Conservation (phyloP, 2,888 invertebrate genomes). For the Xanthia togata region DNA sequence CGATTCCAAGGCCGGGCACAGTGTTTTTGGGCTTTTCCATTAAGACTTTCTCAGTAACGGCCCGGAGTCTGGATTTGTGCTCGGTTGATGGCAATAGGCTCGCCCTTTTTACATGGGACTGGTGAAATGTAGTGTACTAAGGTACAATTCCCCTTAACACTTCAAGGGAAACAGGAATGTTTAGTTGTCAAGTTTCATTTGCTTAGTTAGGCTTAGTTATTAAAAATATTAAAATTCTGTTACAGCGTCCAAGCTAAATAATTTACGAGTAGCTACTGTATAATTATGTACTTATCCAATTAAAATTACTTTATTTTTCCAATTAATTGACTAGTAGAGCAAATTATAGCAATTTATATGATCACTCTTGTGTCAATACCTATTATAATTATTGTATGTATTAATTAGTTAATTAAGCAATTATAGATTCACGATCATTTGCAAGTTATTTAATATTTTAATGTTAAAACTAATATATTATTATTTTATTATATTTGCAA, state of each 20-base stretch:
- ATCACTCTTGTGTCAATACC: slow-evolving; percentile 26
- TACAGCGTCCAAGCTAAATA: not conserved
- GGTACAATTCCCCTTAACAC: not conserved
- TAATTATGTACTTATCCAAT: slow-evolving; percentile 11
- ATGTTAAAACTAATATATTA: too few relatives aligned
- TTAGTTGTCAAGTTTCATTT: not conserved
- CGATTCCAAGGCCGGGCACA: not conserved
- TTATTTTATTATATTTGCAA: too few relatives aligned
- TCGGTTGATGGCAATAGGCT: not conserved
- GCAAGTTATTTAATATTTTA: too few relatives aligned
- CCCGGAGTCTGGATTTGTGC: not conserved
- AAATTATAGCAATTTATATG: slow-evolving; percentile 16
- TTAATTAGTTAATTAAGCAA: slow-evolving; percentile 35
- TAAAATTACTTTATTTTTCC: slow-evolving; percentile 22
- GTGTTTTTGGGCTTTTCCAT: too few relatives aligned
- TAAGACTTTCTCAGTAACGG: too few relatives aligned
- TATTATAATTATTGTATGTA: slow-evolving; percentile 13
- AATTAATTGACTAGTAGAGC: slow-evolving; percentile 21
- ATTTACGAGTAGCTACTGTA: slow-evolving; percentile 33
- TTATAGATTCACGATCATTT: slow-evolving; percentile 29
- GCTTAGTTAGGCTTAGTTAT: not conserved
- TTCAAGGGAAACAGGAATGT: not conserved
- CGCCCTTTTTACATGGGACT: not conserved
- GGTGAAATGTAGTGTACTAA: not conserved
- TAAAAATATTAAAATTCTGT: not conserved